Conservation (phyloP, 2,888 invertebrate genomes). For the Unio delphinus region DNA sequence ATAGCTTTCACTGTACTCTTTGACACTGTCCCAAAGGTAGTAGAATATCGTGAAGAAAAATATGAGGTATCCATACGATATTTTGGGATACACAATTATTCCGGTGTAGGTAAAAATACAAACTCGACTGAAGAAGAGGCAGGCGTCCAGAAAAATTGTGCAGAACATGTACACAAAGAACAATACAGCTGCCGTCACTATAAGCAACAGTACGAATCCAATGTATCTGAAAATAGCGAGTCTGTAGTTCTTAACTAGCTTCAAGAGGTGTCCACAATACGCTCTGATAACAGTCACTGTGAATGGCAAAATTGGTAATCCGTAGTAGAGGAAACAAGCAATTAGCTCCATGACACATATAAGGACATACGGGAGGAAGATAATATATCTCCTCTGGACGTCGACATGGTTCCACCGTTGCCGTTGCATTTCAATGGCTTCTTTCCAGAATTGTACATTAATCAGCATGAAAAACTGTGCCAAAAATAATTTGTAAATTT, state of each 20-base stretch:
- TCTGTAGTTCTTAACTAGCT: not conserved
- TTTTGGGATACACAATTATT: conserved; percentile 33
- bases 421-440: conserved; percentile 15
- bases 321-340: conserved; percentile 18
- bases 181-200: conserved; percentile 4
- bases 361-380: conserved; percentile 16
- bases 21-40: conserved; percentile 29
- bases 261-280: conserved; percentile 10
- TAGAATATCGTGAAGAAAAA: conserved; percentile 29
- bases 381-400: not conserved
- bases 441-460: conserved; percentile 31
- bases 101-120: conserved; percentile 39
- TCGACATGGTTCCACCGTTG: conserved; percentile 6
- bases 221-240: not conserved
- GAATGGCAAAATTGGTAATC: conserved; percentile 28
- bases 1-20: conserved; percentile 18
- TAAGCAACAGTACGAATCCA: not conserved
- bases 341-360: conserved; percentile 23
- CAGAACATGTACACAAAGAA: conserved; percentile 34
- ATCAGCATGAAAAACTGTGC: conserved; percentile 32
- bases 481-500: conserved; percentile 18
- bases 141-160: conserved; percentile 38
- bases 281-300: conserved; percentile 17
- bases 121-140: conserved; percentile 26
- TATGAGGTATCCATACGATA: conserved; percentile 34